These are phyloP conservation scores for Protomyctophum bolini DNA, from an alignment of 2,113 vertebrate species.

Conservation along the genomic window DNA sequence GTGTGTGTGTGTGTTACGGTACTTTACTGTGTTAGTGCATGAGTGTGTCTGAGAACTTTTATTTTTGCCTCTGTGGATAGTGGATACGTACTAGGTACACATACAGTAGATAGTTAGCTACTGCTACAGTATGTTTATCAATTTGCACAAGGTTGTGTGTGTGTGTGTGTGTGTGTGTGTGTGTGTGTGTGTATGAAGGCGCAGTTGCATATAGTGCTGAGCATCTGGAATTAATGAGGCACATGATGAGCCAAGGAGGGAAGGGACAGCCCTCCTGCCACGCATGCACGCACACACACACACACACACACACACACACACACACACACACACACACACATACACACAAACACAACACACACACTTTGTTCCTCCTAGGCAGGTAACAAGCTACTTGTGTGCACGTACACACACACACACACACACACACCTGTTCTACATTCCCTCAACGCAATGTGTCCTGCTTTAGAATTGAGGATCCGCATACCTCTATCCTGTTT, in stretches of 20 bases:
- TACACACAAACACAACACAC: conserved; percentile 17
- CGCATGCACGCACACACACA: conserved; percentile 2
- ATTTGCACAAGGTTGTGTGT: no score
- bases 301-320: not conserved
- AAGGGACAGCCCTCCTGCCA: conserved; percentile 15
- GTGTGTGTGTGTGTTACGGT: not conserved
- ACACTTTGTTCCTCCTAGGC: not conserved
- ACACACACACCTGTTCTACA: conserved; percentile 21
- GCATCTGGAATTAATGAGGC: conserved; percentile 69
- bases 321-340: not conserved
- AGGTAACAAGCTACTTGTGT: no score
- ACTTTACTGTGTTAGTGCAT: no score
- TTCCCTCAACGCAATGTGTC: conserved; percentile 17
- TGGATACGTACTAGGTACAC: no score
- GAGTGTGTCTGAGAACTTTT: no score
- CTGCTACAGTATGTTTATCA: no score
- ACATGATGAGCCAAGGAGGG: conserved; percentile 49
- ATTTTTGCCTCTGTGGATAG: no score
- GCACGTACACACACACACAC: no score
- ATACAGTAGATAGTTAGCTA: no score
- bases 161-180: no score
- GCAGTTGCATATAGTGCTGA: conserved; percentile 41
- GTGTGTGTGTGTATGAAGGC: conserved; percentile 18
- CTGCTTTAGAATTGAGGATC: conserved; percentile 12
- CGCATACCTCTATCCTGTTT: conserved; percentile 5